phyloP scores from a whole-genome alignment of 2,797 vertebrate genomes.

The Knipowitschia caucasica region DNA sequence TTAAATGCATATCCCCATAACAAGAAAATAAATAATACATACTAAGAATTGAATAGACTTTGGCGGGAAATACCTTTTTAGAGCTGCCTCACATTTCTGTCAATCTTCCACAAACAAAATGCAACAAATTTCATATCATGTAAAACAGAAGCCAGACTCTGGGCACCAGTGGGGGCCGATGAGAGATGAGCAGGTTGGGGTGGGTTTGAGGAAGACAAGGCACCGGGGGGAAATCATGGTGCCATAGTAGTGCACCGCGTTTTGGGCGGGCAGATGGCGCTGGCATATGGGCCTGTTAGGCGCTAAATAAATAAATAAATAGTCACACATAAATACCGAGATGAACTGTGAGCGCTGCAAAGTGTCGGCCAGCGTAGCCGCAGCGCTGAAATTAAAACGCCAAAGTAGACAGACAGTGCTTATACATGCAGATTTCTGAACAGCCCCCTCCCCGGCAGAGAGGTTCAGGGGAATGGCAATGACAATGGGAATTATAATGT shows the following conservation, averaged over 20 bases:
- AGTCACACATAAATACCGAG: conserved; percentile 62
- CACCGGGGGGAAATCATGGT: conserved; percentile 33
- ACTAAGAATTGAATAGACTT: too few relatives aligned
- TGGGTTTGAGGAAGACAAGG: conserved; percentile 37
- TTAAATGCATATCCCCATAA: too few relatives aligned
- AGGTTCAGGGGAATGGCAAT: conserved; percentile 11
- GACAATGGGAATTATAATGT: conserved; percentile 32
- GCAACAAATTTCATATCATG: conserved; percentile 24
- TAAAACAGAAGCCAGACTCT: conserved; percentile 23
- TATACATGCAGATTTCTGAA: conserved; percentile 32
- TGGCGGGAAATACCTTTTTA: neutral
- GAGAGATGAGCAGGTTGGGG: conserved; percentile 44
- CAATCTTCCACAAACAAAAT: conserved; percentile 4
- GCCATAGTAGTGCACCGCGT: conserved; percentile 34
- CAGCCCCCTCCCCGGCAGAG: conserved; percentile 14
- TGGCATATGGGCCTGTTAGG: conserved; percentile 71
- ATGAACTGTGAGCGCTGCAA: conserved; percentile 62
- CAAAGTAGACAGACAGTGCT: conserved; percentile 7
- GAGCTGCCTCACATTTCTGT: neutral
- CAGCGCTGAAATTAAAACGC: conserved; percentile 36
- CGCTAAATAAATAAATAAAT: conserved; percentile 75
- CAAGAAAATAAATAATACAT: neutral
- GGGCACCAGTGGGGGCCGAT: conserved; percentile 8
- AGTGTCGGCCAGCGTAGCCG: conserved; percentile 50
- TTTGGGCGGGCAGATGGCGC: conserved; percentile 65